phyloP scores from a whole-genome alignment of 2,113 vertebrate species.

The Phyllopteryx taeniolatus region DNA sequence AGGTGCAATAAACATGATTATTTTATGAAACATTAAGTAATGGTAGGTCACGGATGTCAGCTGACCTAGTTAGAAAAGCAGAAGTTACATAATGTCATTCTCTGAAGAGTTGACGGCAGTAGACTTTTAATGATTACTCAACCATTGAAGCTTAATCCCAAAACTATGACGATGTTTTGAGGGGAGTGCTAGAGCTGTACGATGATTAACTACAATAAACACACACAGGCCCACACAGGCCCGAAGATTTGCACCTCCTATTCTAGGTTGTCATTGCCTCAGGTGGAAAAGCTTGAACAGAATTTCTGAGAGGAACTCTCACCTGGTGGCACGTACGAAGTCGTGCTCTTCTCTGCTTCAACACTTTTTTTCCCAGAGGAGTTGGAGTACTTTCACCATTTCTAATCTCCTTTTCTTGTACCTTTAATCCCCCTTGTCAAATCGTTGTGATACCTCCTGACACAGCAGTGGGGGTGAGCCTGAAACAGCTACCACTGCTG shows the following conservation, averaged over 20 bases:
- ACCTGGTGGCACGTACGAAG: conserved; percentile 5
- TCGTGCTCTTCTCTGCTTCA: neutral
- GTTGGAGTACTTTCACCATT: conserved; percentile 1
- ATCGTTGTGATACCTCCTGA: neutral
- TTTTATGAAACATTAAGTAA: conserved; percentile 29
- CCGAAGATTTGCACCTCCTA: neutral
- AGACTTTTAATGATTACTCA: conserved; percentile 56
- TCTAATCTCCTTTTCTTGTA: neutral
- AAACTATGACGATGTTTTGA: conserved; percentile 29
- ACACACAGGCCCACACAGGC: neutral
- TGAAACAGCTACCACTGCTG: neutral
- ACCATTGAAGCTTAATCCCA: conserved; percentile 43
- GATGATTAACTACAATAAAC: conserved; percentile 5
- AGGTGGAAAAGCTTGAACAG: conserved; percentile 13
- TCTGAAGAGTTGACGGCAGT: conserved; percentile 41
- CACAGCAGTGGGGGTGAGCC: neutral
- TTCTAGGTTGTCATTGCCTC: conserved; percentile 8
- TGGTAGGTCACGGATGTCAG: neutral
- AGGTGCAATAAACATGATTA: conserved; percentile 4
- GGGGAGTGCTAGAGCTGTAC: conserved; percentile 2
- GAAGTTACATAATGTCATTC: conserved; percentile 58
- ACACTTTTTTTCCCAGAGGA: neutral
- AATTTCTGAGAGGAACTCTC: conserved; percentile 13
- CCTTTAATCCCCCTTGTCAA: conserved; percentile 2
- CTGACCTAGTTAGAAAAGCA: conserved; percentile 35